Base-by-base conservation (phyloP, 2,888 invertebrate genomes). In the Strigamia crassipes region DNA sequence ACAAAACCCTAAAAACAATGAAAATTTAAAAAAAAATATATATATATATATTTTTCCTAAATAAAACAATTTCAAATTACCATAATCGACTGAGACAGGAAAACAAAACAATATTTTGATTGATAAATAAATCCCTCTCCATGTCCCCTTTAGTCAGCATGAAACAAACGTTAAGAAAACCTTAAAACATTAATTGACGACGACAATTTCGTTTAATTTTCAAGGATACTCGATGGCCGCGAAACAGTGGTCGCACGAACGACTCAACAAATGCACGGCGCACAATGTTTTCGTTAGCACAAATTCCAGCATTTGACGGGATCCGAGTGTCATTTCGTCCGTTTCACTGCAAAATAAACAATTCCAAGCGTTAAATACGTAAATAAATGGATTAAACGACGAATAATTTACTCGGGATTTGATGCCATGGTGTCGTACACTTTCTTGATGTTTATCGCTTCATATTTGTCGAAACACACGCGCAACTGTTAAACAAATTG, bases 171-270 rank as follows among this genome's bases (percentile, higher is more conserved):
- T 73, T 31, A 73, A 73, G 6, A 8, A 73, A 23, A 61, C 1
- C 18, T 10, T 23, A n/a, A 61, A 21, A 21, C 21, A 21, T 66
- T 23, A 8, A 23, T 66, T 21, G 0, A 21, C 5, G 23, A n/a
- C 6, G 18, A 10, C 18, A 66, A 5, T 66, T 46, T 46, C 15
- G 8, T 31, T 73, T 0, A 73, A 38, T 38, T 31, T 27, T 0
- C 12, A 73, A 73, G 73, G 73, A 73, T 73, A 73, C 31, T 73
- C 73, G 31, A 31, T 31, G 23, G 73, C 27, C n/a, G 73, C 27
- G 27, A 73, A 73, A 73, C 73, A 73, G 27, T 73, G 73, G 13
- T 73, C 73, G 73, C 73, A 73, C 12, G 73, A 2, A 1, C 13
- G 13, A 8, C n/a, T 10, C 73, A 73, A 31, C 13, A 73, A 31